Evolutionary conservation across 2,888 invertebrate genomes (phyloP), one percentile per base, ranked within the genome.

Genomic region (Euclidia mi): DNA sequence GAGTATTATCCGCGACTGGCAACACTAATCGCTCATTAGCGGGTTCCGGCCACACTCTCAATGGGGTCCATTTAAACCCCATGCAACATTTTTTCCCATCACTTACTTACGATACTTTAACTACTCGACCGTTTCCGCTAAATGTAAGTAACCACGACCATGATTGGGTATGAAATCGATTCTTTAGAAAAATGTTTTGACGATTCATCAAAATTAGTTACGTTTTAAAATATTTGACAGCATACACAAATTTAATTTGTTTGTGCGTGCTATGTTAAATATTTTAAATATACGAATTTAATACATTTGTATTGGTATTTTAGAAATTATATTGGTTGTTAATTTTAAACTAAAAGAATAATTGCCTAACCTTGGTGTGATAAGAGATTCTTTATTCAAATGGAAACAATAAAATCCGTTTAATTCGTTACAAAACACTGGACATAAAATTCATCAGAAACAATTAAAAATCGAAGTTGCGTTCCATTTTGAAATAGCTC

Each of bases 21-120:
- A 92, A 92, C 91, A 90, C 92, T 93, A 92, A 94, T 94, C 93
- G 92, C 89, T 90, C 91, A 89, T 93, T 93, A 93, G 82, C 81
- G 79, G 81, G 90, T 92, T 89, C 91, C 90, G 92, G 90, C 70
- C 84, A 81, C 78, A 75, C 79, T 71, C 66, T 65, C 17, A 69
- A 74, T 63, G 65, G 73, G 76, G 74, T 66, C 65, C 66, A 61
- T 59, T 69, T 62, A 66, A 49, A 58, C 51, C 59, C 72, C 55
- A 58, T 59, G 60, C 64, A 57, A 58, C 42, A 64, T 53, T 66
- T 63, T 67, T 74, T 76, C 73, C 73, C 75, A 78, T 65, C 53
- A 45, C 42, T 44, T 37, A 63, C 47, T 66, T 49, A 38, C 28
- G 58, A 56, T 49, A 65, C 58, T 65, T 57, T 61, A 56, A 71